Conservation (phyloP, 1,140 invertebrate species). For the roundworm (Caenorhabditis elegans) region DNA sequence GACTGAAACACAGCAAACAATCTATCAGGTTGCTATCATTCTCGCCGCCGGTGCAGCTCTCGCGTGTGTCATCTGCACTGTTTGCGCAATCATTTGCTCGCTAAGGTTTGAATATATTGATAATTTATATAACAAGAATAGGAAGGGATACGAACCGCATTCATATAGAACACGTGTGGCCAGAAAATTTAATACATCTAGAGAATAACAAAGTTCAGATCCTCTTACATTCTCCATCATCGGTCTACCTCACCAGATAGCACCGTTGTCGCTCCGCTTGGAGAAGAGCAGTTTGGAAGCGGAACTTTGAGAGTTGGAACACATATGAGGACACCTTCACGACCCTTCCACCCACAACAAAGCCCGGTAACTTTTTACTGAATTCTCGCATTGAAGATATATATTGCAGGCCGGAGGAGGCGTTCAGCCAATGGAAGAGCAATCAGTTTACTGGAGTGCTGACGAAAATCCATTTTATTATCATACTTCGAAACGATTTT, state of each 20-base stretch:
- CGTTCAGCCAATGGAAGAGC: conserved; percentile 60
- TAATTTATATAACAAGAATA: background rate
- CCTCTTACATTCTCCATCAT: conserved; percentile 60
- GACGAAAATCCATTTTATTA: conserved; percentile 66
- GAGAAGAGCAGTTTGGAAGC: conserved; percentile 45
- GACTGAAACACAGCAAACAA: conserved; percentile 48
- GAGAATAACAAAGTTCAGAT: conserved; percentile 34
- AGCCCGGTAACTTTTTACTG: background rate
- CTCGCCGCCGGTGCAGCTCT: conserved; percentile 56
- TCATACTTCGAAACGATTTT: conserved; percentile 62
- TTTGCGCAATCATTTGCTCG: conserved; percentile 52
- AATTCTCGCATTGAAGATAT: no score
- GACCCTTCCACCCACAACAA: conserved; percentile 17
- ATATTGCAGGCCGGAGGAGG: conserved; percentile 41
- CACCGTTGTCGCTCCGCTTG: conserved; percentile 52
- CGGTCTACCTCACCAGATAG: conserved; percentile 39
- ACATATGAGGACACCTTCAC: conserved; percentile 34
- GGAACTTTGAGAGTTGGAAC: conserved; percentile 31
- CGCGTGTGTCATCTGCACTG: conserved; percentile 54
- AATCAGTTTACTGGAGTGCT: conserved; percentile 65
- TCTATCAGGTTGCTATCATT: conserved; percentile 58
- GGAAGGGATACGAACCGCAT: no score
- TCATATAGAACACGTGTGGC: no score
- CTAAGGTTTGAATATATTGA: conserved; percentile 43
- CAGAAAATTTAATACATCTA: no score